Conservation (phyloP, 2,113 vertebrate species). For the Mola mola region DNA sequence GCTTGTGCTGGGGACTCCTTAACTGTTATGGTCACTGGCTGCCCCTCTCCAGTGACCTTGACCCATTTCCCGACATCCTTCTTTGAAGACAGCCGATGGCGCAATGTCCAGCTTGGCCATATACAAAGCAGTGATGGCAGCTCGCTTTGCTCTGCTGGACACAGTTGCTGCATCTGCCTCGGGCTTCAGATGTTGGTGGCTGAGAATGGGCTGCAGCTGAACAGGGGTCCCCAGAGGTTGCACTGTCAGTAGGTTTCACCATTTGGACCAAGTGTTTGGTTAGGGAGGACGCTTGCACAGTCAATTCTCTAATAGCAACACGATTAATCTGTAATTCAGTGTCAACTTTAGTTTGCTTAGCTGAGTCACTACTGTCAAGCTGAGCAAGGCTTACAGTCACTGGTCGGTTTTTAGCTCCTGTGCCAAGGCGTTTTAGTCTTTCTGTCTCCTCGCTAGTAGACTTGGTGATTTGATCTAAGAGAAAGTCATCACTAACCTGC, state of each 20-base stretch:
- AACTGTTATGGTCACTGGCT: not conserved
- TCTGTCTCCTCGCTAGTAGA: conserved; percentile 15
- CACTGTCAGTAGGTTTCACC: not conserved
- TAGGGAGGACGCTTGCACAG: conserved; percentile 18
- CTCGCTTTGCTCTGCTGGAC: not conserved
- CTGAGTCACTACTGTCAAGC: not conserved
- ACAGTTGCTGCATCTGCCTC: not conserved
- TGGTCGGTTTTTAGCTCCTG: not conserved
- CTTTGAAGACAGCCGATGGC: not conserved
- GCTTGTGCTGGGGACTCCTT: not conserved
- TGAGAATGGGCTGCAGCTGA: not conserved
- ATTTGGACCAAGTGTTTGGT: conserved; percentile 14
- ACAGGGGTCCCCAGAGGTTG: not conserved
- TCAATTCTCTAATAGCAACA: conserved; percentile 10
- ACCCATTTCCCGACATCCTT: not conserved
- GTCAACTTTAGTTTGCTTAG: not conserved
- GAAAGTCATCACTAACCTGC: conserved; percentile 13
- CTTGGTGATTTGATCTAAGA: conserved; percentile 9
- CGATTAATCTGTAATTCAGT: conserved; percentile 3
- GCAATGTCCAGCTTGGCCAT: conserved; percentile 8
- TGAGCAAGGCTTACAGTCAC: conserved; percentile 6
- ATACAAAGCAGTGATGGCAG: not conserved
- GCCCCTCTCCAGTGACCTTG: conserved; percentile 10
- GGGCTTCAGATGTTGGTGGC: not conserved
- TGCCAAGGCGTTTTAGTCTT: not conserved